Percentiles rank a stretch among this genome's conserved stretches.
These are phyloP conservation scores for Chymomyza amoena DNA, from an alignment of 2,888 invertebrate species.

Conservation along the genomic window DNA sequence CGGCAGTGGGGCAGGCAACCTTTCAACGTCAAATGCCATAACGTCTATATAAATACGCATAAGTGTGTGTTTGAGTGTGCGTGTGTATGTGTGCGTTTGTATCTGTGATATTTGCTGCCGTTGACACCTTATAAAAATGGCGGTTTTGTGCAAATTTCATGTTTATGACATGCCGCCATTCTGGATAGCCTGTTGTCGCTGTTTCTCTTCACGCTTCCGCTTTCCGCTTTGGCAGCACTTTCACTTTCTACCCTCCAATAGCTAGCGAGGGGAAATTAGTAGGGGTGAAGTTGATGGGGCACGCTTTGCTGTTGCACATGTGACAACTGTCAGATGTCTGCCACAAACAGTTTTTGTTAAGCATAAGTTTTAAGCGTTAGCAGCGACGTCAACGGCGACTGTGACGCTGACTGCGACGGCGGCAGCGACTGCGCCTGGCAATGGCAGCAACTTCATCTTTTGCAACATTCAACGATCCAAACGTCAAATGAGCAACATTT, in stretches of 20 bases:
- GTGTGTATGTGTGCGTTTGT: slow-evolving; percentile 16
- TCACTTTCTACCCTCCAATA: not conserved
- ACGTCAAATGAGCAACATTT: slow-evolving; percentile 22
- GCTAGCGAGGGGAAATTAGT: not conserved
- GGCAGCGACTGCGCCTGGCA: not conserved
- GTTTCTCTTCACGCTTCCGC: slow-evolving; percentile 31
- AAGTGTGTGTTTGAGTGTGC: slow-evolving; percentile 20
- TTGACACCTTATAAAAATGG: slow-evolving; percentile 72
- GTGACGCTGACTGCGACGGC: not conserved
- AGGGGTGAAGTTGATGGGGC: no score
- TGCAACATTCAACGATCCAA: not conserved
- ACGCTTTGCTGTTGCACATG: not conserved
- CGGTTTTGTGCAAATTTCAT: slow-evolving; percentile 73
- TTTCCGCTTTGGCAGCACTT: not conserved
- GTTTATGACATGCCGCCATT: slow-evolving; percentile 68
- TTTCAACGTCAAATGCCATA: slow-evolving; percentile 56
- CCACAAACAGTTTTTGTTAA: not conserved
- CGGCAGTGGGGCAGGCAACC: slow-evolving; percentile 11
- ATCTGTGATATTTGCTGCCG: slow-evolving; percentile 51
- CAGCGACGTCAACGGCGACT: not conserved
- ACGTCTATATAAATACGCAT: slow-evolving; percentile 41
- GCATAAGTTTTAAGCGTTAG: not conserved
- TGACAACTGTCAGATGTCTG: not conserved
- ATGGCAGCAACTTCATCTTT: not conserved
- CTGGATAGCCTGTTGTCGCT: slow-evolving; percentile 29